These are phyloP conservation scores for human (Homo sapiens) DNA, from an alignment of 2,113 vertebrate species.

Conservation along the genomic window DNA sequence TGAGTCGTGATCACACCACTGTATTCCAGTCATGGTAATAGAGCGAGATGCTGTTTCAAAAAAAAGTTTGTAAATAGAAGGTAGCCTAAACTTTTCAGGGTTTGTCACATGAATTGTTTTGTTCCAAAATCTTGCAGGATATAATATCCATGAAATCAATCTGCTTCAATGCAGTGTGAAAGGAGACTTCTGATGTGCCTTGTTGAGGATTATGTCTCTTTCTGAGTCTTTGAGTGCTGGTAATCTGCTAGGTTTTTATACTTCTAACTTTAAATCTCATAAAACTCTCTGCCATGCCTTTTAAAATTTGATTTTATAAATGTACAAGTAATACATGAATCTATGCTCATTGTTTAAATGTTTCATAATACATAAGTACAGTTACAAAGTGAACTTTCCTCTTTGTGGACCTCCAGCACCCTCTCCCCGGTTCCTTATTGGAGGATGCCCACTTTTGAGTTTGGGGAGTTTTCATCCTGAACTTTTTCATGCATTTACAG, in stretches of 20 bases:
- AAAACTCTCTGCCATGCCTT: not conserved
- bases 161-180: not conserved
- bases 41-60: not conserved
- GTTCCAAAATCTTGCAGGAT: not conserved
- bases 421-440: not conserved
- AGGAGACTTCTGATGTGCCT: not conserved
- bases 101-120: not conserved
- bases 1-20: too few relatives aligned
- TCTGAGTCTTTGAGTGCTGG: not conserved
- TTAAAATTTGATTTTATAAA: constrained; percentile 1
- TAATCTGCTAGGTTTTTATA: constrained; percentile 4
- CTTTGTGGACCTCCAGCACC: not conserved
- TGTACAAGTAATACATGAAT: not conserved
- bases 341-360: not conserved
- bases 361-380: not conserved
- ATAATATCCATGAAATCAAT: not conserved
- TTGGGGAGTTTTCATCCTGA: not conserved
- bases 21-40: too few relatives aligned
- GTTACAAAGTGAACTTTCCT: not conserved
- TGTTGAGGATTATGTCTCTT: not conserved
- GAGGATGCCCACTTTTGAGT: not conserved
- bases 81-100: not conserved
- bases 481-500: not conserved
- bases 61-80: not conserved
- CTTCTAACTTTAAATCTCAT: constrained; percentile 12